Base-by-base conservation (phyloP, 2,797 vertebrate genomes). In the Sebastes alutus region DNA sequence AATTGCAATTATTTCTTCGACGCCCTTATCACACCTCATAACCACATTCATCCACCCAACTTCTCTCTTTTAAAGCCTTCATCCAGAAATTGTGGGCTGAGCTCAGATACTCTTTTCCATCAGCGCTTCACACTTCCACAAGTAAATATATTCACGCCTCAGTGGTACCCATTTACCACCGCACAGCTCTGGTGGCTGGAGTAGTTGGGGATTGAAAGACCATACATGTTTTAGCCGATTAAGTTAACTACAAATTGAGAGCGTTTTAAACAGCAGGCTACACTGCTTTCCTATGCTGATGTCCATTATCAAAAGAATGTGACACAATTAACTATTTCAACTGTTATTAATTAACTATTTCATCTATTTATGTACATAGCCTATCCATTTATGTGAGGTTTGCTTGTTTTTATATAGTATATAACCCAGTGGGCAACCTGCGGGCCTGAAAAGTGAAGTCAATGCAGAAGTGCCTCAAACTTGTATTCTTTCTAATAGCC, bases 1-100 rank as follows among this genome's bases (percentile, higher is more conserved):
- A 80, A 85, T 63, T 84, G 78, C 83, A 89, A 89, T 89, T 90
- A 89, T 81, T 86, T 80, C 82, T 77, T 74, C 60, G 69, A 61
- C 30, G 14, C 49, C 32, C 73, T 82, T 80, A 85, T 93, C 77
- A 62, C 58, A 74, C 73, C 66, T 73, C 75, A 59, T 80, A 75
- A 81, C 63, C 76, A 67, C 81, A 77, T 81, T 54, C 63, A 87
- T 72, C 76, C 79, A 49, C 61, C 70, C 55, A 64, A 52, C 54
- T 63, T 76, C 23, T 78, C 20, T 73, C 52, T 76, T 79, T 80
- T 71, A 67, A 84, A 82, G 54, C 42, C 56, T 59, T 83, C 52
- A 67, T 71, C 38, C 49, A 65, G 70, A 77, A 80, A 83, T 25
- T 33, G 33, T 65, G 22, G 63, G 61, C 27, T 66, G 11, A 78